Base-by-base conservation (phyloP, 2,113 vertebrate species). In the Ophthalmolycus amberensis region DNA sequence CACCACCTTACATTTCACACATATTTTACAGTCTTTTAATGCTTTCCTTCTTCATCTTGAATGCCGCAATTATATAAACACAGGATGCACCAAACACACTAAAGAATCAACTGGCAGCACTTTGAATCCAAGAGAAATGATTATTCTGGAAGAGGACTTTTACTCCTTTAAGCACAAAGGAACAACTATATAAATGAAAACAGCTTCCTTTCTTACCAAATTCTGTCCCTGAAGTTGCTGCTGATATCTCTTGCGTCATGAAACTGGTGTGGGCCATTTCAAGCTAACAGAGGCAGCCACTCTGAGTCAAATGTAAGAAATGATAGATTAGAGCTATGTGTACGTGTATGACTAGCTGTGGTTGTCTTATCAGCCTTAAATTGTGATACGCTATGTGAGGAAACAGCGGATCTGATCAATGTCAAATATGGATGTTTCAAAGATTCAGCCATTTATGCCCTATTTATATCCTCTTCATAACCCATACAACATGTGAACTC, bases 81-180 rank as follows among this genome's bases (percentile, higher is more conserved):
- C 5, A 69, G 32, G 25, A 9, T 18, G 15, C 64, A 80, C 38
- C 32, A 50, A 65, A 67, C 29, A 32, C 25, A 44, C 14, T 4
- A 6, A 59, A 25, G 1, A 77, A 79, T 71, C n/a, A 12, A 72
- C 77, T 67, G 38, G 12, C 72, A 63, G 79, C 46, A 77, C 60
- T 85, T 11, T 65, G 60, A 68, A 75, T 46, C 44, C 38, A 5
- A 79, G 38, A 65, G 6, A 86, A 81, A 73, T 10, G 6, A 71
- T 79, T 76, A 38, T 18, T 29, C 16, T 37, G 58, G 25, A 29
- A 29, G 3, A 76, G 38, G 29, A 68, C 37, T 18, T 52, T 52
- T 10, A 25, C 22, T 42, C 11, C 11, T 64, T 14, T 4, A 25
- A 44, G 65, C 25, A 80, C 48, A 75, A 63, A 66, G 9, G 25